Conservation (phyloP, 2,888 invertebrate genomes). For the Syritta pipiens region DNA sequence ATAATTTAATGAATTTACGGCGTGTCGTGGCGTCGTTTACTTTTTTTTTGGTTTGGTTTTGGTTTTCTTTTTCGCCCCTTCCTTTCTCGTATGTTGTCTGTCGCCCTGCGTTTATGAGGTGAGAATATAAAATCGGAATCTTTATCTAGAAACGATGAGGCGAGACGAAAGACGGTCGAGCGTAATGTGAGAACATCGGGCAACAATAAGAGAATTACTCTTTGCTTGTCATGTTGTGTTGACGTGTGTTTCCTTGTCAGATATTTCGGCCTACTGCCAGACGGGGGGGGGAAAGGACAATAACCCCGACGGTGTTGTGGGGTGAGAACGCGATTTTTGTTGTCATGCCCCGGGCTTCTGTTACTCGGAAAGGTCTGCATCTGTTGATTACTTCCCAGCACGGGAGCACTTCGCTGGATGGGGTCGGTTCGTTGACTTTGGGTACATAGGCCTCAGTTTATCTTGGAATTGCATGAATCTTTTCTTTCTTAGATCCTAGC, state of each 20-base stretch:
- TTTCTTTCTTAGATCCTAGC: too few relatives aligned
- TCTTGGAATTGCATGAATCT: too few relatives aligned
- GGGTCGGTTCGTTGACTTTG: too few relatives aligned
- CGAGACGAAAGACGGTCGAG: conserved; percentile 2
- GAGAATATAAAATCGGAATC: conserved; percentile 43
- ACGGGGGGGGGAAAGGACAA: not conserved
- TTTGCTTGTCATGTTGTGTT: conserved; percentile 31
- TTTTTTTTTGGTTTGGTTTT: not conserved
- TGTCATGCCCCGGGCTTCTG: too few relatives aligned
- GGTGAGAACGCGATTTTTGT: too few relatives aligned
- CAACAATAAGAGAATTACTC: conserved; percentile 4
- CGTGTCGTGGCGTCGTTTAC: conserved; percentile 17
- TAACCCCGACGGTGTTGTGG: too few relatives aligned
- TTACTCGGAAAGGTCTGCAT: too few relatives aligned
- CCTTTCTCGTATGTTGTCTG: not conserved
- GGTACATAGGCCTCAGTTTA: too few relatives aligned
- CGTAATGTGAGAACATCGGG: not conserved
- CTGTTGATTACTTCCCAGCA: too few relatives aligned
- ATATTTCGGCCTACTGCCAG: not conserved
- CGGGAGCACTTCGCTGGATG: too few relatives aligned
- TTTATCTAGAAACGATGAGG: conserved; percentile 20
- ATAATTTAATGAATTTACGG: conserved; percentile 66
- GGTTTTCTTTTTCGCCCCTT: not conserved
- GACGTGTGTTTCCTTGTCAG: conserved; percentile 27
- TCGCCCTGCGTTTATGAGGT: conserved; percentile 38